These are phyloP conservation scores for Lipotes vexillifer DNA, from an alignment of 2,113 vertebrate species.

Conservation along the genomic window DNA sequence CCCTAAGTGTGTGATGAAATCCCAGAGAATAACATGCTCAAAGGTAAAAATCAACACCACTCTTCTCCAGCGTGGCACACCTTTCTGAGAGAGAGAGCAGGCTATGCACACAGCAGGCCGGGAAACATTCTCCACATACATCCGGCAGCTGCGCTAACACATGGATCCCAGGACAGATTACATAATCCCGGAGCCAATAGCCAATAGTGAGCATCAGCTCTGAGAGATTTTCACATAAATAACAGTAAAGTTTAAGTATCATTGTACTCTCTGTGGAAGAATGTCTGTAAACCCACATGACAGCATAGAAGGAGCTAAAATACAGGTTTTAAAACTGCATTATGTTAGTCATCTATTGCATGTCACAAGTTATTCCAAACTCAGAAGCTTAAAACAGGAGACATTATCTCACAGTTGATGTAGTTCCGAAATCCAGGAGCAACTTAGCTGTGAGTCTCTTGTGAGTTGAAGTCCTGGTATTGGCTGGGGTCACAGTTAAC, in stretches of 20 bases:
- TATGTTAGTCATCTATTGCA: neutral
- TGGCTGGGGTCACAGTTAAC: neutral
- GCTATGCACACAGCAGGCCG: neutral
- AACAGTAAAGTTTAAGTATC: neutral
- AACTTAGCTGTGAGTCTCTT: neutral
- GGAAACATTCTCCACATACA: neutral
- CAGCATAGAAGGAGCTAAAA: neutral
- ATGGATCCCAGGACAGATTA: neutral
- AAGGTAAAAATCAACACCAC: neutral
- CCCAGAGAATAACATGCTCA: neutral
- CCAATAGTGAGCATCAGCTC: neutral
- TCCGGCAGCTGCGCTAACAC: neutral
- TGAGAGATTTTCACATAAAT: neutral
- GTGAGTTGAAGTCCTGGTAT: neutral
- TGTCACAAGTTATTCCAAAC: neutral
- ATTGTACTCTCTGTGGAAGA: neutral
- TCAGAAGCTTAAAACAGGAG: neutral
- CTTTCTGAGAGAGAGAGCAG: neutral
- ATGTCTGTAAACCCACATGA: neutral
- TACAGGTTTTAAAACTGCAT: neutral
- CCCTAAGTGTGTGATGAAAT: neutral
- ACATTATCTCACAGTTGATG: neutral
- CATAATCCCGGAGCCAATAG: neutral
- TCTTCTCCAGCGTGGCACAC: neutral
- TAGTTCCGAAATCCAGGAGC: neutral